A percentile compares a stretch with the other conserved stretches of the same genome.
These are phyloP conservation scores for Drosophila erecta DNA, from an alignment of 1,140 invertebrate species.

Conservation along the genomic window DNA sequence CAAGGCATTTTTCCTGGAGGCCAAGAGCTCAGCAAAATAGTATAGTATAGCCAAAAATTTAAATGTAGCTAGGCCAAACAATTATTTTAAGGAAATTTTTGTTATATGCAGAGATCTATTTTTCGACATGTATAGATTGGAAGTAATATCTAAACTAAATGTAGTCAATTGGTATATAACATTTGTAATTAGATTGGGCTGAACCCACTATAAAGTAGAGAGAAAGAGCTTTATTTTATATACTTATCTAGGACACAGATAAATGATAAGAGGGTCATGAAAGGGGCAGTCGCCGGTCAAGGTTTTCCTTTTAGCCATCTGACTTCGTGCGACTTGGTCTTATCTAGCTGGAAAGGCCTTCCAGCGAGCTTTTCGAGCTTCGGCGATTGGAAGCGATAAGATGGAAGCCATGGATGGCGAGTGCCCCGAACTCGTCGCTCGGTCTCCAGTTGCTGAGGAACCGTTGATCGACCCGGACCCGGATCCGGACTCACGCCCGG, in stretches of 20 bases:
- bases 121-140: no score
- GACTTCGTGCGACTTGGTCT: constrained; percentile 4
- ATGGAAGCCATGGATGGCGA: constrained; percentile 6
- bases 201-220: no score
- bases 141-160: no score
- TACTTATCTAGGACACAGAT: neutral
- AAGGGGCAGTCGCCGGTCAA: constrained; percentile 1
- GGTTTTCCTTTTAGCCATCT: constrained; percentile 3
- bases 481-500: constrained; percentile 27
- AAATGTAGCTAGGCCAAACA: neutral
- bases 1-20: constrained; percentile 58
- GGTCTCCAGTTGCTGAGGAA: constrained; percentile 53
- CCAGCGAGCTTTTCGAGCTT: constrained; percentile 39
- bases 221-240: no score
- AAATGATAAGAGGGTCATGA: neutral
- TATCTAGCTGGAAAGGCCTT: constrained; percentile 23
- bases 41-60: neutral
- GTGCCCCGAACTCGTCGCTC: constrained; percentile 23
- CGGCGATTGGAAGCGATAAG: constrained; percentile 60
- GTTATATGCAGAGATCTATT: no score
- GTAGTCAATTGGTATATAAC: no score
- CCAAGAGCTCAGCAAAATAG: constrained; percentile 1
- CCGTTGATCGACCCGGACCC: constrained; percentile 40
- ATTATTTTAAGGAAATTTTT: no score
- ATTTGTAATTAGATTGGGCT: neutral